Percentiles rank a stretch among this genome's conserved stretches.
These are phyloP conservation scores for Lutjanus erythropterus DNA, from an alignment of 2,113 vertebrate species.

Conservation along the genomic window DNA sequence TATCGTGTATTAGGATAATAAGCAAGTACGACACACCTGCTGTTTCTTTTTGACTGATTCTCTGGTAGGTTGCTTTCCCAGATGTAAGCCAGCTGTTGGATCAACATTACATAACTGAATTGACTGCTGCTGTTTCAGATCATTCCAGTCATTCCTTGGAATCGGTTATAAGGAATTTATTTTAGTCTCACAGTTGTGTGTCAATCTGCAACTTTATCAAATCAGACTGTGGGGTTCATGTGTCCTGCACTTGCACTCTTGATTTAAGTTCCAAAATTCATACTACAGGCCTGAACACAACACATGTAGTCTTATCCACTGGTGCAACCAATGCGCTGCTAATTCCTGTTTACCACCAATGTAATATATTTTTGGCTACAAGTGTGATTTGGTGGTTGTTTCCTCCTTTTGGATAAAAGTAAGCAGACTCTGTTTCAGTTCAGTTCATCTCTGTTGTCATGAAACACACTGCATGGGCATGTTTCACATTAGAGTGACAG, in stretches of 20 bases:
- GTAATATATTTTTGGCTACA: too few relatives aligned
- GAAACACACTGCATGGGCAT: too few relatives aligned
- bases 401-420: too few relatives aligned
- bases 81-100: constrained; percentile 59
- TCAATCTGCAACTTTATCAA: constrained; percentile 25
- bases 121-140: constrained; percentile 27
- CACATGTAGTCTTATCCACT: not conserved
- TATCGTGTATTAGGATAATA: not conserved
- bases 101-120: constrained; percentile 31
- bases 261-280: too few relatives aligned
- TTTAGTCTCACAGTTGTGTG: constrained; percentile 31
- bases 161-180: constrained; percentile 52
- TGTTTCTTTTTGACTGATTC: not conserved
- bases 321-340: too few relatives aligned
- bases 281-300: too few relatives aligned
- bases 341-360: too few relatives aligned
- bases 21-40: constrained; percentile 20
- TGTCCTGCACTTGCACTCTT: not conserved
- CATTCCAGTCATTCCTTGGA: constrained; percentile 57
- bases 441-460: too few relatives aligned
- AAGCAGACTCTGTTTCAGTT: too few relatives aligned
- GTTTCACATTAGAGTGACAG: too few relatives aligned
- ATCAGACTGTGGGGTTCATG: constrained; percentile 38
- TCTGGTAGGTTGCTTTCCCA: constrained; percentile 33
- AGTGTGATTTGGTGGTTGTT: too few relatives aligned